These are phyloP conservation scores for Pseudococcus viburni DNA, from an alignment of 2,888 invertebrate species.

Conservation along the genomic window DNA sequence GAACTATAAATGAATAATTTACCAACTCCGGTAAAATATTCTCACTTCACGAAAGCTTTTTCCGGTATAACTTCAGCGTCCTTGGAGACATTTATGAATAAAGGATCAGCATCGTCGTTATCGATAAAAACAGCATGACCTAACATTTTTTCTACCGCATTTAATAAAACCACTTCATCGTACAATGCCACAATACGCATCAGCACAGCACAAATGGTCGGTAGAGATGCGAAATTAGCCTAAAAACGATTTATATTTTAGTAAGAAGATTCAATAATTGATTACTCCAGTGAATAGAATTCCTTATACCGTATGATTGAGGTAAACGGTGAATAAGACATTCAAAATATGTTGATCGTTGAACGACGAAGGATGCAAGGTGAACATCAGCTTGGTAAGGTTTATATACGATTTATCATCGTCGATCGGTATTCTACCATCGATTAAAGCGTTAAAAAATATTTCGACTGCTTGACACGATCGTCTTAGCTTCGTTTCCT, in stretches of 20 bases:
- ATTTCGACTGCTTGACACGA: constrained; percentile 67
- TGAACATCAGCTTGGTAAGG: constrained; percentile 65
- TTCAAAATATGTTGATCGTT: constrained; percentile 63
- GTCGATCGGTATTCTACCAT: constrained; percentile 64
- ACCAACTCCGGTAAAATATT: background rate
- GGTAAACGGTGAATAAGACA: constrained; percentile 67
- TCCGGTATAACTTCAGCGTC: constrained; percentile 37
- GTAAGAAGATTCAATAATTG: background rate
- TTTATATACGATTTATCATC: constrained; percentile 44
- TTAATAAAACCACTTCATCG: constrained; percentile 37
- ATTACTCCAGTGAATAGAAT: too few species aligned
- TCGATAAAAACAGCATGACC: constrained; percentile 53
- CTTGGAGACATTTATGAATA: constrained; percentile 42
- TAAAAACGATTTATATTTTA: background rate
- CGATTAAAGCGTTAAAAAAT: constrained; percentile 66
- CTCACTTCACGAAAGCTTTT: constrained; percentile 60
- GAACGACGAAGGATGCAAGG: constrained; percentile 67
- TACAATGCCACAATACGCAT: constrained; percentile 6
- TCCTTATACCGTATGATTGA: constrained; percentile 59
- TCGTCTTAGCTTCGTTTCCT: constrained; percentile 67
- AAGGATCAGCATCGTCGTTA: constrained; percentile 50
- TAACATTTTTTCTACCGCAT: background rate
- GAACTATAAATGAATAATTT: background rate
- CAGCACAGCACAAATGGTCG: constrained; percentile 30
- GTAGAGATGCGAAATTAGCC: constrained; percentile 38